Base-by-base conservation (phyloP, 2,113 vertebrate genomes). In the Thalassoma bifasciatum region DNA sequence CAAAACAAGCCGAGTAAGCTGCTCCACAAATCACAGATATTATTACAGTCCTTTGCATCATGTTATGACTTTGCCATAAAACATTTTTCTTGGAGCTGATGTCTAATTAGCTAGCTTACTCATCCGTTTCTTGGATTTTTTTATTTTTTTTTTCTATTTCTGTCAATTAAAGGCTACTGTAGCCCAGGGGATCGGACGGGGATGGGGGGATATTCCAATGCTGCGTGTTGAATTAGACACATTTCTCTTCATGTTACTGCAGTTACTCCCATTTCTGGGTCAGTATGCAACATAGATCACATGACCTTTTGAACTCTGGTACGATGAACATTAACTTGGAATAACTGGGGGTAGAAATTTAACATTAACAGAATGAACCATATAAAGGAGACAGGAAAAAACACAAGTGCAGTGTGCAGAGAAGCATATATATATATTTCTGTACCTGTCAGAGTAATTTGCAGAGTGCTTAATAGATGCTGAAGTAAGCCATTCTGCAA, bases 11-110 rank as follows among this genome's bases (percentile, higher is more conserved):
- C 13, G 5, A 61, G 13, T 53, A 38, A 54, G 50, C 42, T 46
- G 4, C 14, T 46, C 14, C 44, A 42, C 44, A 17, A 46, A 16
- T 46, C 44, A 52, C 5, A 38, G 16, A 40, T 59, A 50, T 57
- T 49, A 61, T 75, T 75, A 46, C 76, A 68, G 23, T 10, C 9
- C 56, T 85, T 85, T 88, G 70, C 79, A 75, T 85, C 82, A 77
- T 69, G 53, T 26, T 30, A 12, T 46, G 10, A 77, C 64, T 21
- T 36, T 1, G 34, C 63, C 23, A 11, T 67, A 17, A 19, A 19
- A 16, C 7, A 8, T 34, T 67, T 67, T 38, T 58, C 30, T 59
- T 56, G 56, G 44, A 40, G 68, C 40, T 60, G 0, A 10, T 17
- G 17, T 60, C 62, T 86, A 86, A 86, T 88, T 84, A 81, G 61